Evolutionary conservation across 2,888 invertebrate species (phyloP).

Genomic region (Philaethria dido): DNA sequence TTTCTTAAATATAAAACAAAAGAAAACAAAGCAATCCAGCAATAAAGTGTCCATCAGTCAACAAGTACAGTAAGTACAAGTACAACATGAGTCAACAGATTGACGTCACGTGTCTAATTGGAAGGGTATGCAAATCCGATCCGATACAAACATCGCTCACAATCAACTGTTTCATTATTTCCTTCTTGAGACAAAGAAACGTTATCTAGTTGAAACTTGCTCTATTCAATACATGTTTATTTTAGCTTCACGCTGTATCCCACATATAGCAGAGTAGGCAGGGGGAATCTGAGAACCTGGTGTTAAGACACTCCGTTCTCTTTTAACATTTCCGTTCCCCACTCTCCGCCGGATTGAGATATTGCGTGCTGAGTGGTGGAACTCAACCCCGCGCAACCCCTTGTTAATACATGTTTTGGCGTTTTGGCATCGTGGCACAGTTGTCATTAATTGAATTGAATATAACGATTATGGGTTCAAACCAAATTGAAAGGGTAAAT

Average conservation of each 20-base stretch:
- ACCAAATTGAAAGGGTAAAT: too few relatives aligned
- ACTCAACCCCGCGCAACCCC: too few relatives aligned
- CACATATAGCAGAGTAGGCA: too few relatives aligned
- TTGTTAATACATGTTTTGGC: too few relatives aligned
- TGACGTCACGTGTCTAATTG: conserved; percentile 32
- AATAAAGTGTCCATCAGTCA: neutral
- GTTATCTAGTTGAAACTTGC: neutral
- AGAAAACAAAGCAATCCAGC: neutral
- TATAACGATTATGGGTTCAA: neutral
- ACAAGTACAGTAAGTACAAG: neutral
- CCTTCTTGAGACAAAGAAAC: conserved; percentile 19
- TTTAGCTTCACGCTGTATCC: too few relatives aligned
- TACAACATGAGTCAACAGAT: conserved; percentile 14
- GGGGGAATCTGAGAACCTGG: too few relatives aligned
- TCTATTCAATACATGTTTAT: too few relatives aligned
- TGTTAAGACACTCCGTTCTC: too few relatives aligned
- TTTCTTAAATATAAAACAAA: neutral
- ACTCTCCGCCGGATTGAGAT: too few relatives aligned
- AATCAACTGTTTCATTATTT: conserved; percentile 25
- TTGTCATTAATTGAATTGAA: neutral
- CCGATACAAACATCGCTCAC: conserved; percentile 21
- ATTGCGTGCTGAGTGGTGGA: too few relatives aligned
- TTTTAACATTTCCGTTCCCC: too few relatives aligned
- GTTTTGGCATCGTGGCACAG: neutral
- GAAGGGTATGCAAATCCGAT: conserved; percentile 18